These are phyloP conservation scores for Drosophila rellima DNA, from an alignment of 2,888 invertebrate genomes.

Conservation along the genomic window DNA sequence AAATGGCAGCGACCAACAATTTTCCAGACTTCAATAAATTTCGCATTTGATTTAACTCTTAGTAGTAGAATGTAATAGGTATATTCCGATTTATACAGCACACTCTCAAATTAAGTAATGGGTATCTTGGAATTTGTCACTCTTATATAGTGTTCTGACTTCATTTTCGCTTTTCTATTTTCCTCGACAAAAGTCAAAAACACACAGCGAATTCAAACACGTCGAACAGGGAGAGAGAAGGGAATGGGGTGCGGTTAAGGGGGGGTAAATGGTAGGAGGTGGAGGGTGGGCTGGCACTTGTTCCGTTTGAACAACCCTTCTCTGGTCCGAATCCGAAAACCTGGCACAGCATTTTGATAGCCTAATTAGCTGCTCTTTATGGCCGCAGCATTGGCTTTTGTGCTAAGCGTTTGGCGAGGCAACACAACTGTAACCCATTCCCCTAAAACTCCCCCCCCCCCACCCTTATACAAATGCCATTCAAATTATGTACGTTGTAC, in stretches of 20 bases:
- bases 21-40: conserved; percentile 40
- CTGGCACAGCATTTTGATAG: conserved; percentile 71
- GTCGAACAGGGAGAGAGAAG: conserved; percentile 30
- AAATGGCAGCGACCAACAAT: conserved; percentile 27
- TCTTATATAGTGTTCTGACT: background rate
- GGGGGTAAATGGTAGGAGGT: background rate
- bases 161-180: background rate
- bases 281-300: conserved; percentile 42
- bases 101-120: background rate
- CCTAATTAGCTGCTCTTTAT: conserved; percentile 79
- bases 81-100: too few relatives aligned
- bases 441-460: background rate
- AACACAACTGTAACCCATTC: conserved; percentile 49
- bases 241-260: background rate
- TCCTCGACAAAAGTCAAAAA: conserved; percentile 57
- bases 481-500: conserved; percentile 73
- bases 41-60: conserved; percentile 21
- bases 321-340: background rate
- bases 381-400: conserved; percentile 66
- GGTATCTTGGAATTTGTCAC: background rate
- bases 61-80: too few relatives aligned
- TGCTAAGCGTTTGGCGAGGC: conserved; percentile 72
- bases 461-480: conserved; percentile 42
- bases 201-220: conserved; percentile 56
- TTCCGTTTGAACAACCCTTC: conserved; percentile 52